These are phyloP conservation scores for Agrilus biguttatus DNA, from an alignment of 2,888 invertebrate genomes.

Conservation along the genomic window DNA sequence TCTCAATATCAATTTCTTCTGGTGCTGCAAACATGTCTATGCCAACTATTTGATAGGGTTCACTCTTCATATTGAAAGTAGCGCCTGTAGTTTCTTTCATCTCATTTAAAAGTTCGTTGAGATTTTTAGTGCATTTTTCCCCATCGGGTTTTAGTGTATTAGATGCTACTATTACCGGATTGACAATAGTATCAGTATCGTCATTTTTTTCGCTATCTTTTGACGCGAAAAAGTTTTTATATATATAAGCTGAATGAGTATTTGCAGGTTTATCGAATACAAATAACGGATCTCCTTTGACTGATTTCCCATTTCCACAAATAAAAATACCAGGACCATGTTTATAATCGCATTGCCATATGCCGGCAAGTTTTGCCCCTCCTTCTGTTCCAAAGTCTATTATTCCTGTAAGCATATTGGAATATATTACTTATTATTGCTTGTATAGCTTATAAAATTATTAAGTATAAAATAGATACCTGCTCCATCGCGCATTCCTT, in stretches of 20 bases:
- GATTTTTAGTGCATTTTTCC: no score
- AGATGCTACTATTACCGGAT: no score
- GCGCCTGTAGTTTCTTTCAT: no score
- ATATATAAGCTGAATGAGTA: conserved; percentile 1
- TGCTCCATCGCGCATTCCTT: conserved; percentile 37
- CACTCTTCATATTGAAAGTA: no score
- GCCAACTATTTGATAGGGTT: no score
- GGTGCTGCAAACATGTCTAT: no score
- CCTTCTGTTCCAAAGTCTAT: conserved; percentile 36
- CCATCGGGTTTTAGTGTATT: no score
- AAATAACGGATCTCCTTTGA: conserved; percentile 37
- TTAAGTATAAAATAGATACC: conserved; percentile 20
- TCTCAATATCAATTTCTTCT: no score
- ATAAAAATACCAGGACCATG: conserved; percentile 39
- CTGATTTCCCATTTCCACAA: conserved; percentile 40
- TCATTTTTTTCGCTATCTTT: no score
- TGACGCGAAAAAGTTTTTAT: no score
- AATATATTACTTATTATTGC: background rate
- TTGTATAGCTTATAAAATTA: conserved; percentile 5
- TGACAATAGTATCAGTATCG: no score
- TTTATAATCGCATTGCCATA: conserved; percentile 40
- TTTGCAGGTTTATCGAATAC: conserved; percentile 34
- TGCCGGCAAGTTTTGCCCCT: conserved; percentile 41
- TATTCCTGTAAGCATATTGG: conserved; percentile 17
- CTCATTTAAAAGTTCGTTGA: no score